Evolutionary conservation across 2,888 invertebrate species (phyloP).

Genomic region (Girardia tigrina): DNA sequence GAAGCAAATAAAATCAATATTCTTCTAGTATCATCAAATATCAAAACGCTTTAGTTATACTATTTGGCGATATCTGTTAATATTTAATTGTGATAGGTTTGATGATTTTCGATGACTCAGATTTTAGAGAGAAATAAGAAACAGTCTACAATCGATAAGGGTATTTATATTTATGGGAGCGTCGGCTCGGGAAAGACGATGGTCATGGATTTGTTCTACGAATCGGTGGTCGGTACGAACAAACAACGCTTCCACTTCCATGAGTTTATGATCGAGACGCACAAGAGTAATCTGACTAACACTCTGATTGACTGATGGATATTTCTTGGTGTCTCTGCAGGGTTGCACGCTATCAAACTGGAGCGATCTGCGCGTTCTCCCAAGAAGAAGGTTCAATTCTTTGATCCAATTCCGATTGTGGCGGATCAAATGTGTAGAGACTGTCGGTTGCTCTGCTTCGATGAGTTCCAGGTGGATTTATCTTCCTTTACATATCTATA

Average conservation of each 20-base stretch:
- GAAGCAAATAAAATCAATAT: too few relatives aligned
- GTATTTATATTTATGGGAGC: neutral
- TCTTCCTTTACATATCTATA: too few relatives aligned
- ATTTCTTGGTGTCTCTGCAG: conserved; percentile 45
- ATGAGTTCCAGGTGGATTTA: conserved; percentile 94
- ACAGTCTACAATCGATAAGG: neutral
- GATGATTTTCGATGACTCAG: too few relatives aligned
- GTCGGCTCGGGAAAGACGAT: conserved; percentile 71
- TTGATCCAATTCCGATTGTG: conserved; percentile 85
- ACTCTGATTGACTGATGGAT: neutral
- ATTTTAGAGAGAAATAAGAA: too few relatives aligned
- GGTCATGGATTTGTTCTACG: conserved; percentile 92
- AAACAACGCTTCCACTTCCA: conserved; percentile 76
- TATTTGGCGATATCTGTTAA: too few relatives aligned
- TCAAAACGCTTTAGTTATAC: too few relatives aligned
- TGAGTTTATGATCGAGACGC: conserved; percentile 89
- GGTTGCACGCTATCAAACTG: conserved; percentile 71
- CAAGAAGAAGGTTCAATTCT: conserved; percentile 58
- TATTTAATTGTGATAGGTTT: too few relatives aligned
- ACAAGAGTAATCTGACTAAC: conserved; percentile 54
- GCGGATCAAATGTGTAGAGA: conserved; percentile 70
- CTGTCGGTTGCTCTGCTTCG: conserved; percentile 85
- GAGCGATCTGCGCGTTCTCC: conserved; percentile 42
- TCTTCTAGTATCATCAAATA: too few relatives aligned
- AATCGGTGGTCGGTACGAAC: conserved; percentile 54